Evolutionary conservation across 2,113 vertebrate genomes (phyloP), one percentile per base, ranked within the genome.

Genomic region (Ceuthmochares aereus): DNA sequence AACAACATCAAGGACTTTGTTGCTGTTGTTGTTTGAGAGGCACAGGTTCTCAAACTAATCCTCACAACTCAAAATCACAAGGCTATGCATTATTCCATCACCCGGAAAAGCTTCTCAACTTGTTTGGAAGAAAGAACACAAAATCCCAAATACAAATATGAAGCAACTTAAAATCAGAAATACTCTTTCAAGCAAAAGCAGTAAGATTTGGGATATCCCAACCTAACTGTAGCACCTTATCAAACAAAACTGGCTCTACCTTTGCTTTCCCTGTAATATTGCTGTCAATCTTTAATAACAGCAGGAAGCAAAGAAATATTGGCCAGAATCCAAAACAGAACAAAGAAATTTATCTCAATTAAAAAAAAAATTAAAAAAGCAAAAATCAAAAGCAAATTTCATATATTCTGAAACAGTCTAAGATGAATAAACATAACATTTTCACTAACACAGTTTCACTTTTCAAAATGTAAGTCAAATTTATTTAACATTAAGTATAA

Each of bases 401-500:
- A 25, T 43, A 52, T 49, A 56, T 7, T 64, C 34, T 47, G 12
- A 20, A 62, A 54, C 10, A 75, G 27, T 25, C 49, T 74, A 76
- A 42, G 12, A 45, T 70, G 22, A 84, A 45, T 87, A 87, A 74
- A 90, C 45, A 97, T 86, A 95, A 95, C 75, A 96, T 70, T 94
- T 85, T 83, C 93, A 97, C 75, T 95, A 91, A 95, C 89, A 94
- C 95, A 70, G 55, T 94, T 96, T 95, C 56, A 93, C 79, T 95
- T 97, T 96, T 96, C 75, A 95, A 95, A 97, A 94, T 74, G 64
- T 37, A 97, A 95, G 68, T 94, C 93, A 95, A 82, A 96, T 96
- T 96, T 96, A 97, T 97, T 97, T 85, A 96, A 97, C 95, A 92
- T 90, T 95, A 94, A 93, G 85, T 93, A 90, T 91, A 96, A 96